phyloP scores from a whole-genome alignment of 2,113 vertebrate species.

The Lathamus discolor region DNA sequence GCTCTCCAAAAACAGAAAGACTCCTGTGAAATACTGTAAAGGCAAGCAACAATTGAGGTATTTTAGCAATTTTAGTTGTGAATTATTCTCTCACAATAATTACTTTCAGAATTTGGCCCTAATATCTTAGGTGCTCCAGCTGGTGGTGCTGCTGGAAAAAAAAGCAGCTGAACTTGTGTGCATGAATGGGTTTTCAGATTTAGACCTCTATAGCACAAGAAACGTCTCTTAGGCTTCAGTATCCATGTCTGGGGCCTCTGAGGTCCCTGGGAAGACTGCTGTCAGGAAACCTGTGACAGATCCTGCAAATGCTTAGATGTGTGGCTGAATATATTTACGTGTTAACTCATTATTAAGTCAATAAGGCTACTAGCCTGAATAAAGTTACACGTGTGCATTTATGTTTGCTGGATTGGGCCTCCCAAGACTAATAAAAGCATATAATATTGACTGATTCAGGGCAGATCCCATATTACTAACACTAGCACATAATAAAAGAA shows the following conservation, averaged over 20 bases:
- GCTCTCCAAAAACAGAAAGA: conserved; percentile 1
- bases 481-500: conserved; percentile 39
- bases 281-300: background rate
- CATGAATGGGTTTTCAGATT: background rate
- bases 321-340: background rate
- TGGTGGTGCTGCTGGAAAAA: conserved; percentile 41
- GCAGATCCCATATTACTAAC: background rate
- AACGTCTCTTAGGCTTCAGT: background rate
- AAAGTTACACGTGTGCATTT: background rate
- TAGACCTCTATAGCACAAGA: background rate
- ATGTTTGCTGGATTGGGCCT: background rate
- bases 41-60: background rate
- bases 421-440: background rate
- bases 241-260: background rate
- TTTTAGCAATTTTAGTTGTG: conserved; percentile 30
- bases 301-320: background rate
- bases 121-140: conserved; percentile 27
- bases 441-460: background rate
- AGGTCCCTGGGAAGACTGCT: background rate
- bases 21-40: background rate
- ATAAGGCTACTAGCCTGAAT: background rate
- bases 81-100: conserved; percentile 2
- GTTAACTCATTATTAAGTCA: background rate
- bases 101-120: conserved; percentile 18
- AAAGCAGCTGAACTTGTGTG: background rate